Evolutionary conservation across 2,888 invertebrate genomes (phyloP), one percentile per base, ranked within the genome.

Genomic region (Schizaphis graminum): DNA sequence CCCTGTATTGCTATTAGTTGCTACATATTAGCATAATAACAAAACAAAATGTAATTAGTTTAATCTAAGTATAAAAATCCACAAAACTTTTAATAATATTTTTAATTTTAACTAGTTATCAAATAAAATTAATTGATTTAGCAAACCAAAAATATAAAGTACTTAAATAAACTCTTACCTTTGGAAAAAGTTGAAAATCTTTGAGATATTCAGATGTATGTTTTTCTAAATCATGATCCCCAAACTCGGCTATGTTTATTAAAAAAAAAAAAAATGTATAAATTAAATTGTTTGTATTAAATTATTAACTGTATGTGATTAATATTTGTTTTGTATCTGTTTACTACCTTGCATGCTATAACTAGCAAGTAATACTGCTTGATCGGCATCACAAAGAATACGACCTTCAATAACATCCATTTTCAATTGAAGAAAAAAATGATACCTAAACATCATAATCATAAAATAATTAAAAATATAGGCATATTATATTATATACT

Each of bases 371-470:
- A 98, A 97, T 92, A 99, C 98, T 26, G 99, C 99, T 96, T 99
- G 98, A 95, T 99, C 98, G 94, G 98, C 97, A 95, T 98, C 98
- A 96, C 99, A 99, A 88, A 97, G 97, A 95, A 99, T 97, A 95
- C 98, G 97, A 7, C 99, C 99, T 96, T 99, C 99, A 93, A 99
- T 97, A 94, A 99, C 97, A 96, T 99, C 99, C 96, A 97, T 98
- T 96, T 99, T 99, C 93, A 99, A 96, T 96, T 99, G 99, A 91
- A 99, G 96, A 96, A 99, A 99, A 96, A 99, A 99, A 96, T 99
- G 99, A 96, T 99, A 99, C 95, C 97, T 97, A 95, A 26, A 95
- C 95, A 89, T 53, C 44, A 85, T 57, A 85, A 16, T 41, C 35
- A 89, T 77, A 7, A 90, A 90, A 93, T 77, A 93, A 77, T 77